Conservation (phyloP, 2,113 vertebrate genomes). For the Phyllostomus discolor region DNA sequence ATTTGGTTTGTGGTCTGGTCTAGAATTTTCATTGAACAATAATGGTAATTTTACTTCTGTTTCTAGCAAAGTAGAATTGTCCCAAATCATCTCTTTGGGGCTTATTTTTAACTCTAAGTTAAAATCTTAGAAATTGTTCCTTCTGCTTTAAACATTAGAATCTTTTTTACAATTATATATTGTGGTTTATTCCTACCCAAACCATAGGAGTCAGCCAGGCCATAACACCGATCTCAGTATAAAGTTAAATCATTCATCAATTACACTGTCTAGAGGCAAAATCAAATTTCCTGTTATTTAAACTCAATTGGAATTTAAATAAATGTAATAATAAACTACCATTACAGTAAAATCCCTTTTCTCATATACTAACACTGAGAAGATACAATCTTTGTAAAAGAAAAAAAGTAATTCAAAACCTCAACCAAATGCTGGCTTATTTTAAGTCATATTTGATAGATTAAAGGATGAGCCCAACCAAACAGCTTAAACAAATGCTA, state of each 20-base stretch:
- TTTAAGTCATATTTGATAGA: neutral
- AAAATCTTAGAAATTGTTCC: neutral
- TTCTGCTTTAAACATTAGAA: neutral
- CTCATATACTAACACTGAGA: neutral
- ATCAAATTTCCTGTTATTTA: slow-evolving; percentile 36
- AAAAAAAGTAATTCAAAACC: neutral
- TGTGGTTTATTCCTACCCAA: neutral
- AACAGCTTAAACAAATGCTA: neutral
- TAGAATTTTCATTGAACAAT: neutral
- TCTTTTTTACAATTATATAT: neutral
- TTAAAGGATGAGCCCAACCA: neutral
- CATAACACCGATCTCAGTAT: neutral
- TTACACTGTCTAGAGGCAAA: neutral
- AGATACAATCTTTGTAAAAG: slow-evolving; percentile 7
- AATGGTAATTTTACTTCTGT: neutral
- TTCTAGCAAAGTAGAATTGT: neutral
- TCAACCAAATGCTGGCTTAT: neutral
- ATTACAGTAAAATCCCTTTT: neutral
- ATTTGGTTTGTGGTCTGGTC: neutral
- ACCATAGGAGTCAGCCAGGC: neutral
- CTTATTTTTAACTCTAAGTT: neutral
- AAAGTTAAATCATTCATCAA: neutral
- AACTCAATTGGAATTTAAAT: slow-evolving; percentile 31
- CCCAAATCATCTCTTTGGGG: neutral
- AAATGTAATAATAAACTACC: neutral